Evolutionary conservation across 1,140 invertebrate species (phyloP).

Genomic region (Parasteatoda tepidariorum): DNA sequence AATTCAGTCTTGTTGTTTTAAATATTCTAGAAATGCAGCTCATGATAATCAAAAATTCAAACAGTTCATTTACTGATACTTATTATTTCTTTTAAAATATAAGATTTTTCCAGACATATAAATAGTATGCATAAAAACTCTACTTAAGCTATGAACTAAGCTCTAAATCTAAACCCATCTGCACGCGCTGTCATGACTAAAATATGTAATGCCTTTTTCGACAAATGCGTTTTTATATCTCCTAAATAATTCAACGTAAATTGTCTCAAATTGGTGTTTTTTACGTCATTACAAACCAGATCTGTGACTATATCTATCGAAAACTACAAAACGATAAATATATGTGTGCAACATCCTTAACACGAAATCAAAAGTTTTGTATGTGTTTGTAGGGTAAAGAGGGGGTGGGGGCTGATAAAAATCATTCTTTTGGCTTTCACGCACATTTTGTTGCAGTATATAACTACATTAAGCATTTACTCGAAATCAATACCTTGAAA

Average conservation of each 20-base stretch:
- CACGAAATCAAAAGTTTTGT: slow-evolving; percentile 16
- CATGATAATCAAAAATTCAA: no score
- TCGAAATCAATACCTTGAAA: neutral
- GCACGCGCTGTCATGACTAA: neutral
- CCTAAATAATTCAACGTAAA: slow-evolving; percentile 44
- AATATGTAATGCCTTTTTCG: neutral
- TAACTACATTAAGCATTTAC: neutral
- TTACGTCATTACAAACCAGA: slow-evolving; percentile 27
- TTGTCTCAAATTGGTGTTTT: slow-evolving; percentile 19
- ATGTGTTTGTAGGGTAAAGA: neutral
- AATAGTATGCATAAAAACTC: no score
- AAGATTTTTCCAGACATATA: no score
- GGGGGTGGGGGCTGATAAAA: no score
- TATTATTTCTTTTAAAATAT: no score
- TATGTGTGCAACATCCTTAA: neutral
- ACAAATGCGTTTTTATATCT: slow-evolving; percentile 13
- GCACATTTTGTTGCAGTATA: neutral
- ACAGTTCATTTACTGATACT: no score
- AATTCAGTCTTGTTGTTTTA: no score
- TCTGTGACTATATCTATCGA: neutral
- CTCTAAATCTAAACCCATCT: no score
- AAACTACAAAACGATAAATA: slow-evolving; percentile 14
- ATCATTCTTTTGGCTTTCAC: neutral
- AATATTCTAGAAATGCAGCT: no score
- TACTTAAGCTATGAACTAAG: no score